Conservation (phyloP, 2,113 vertebrate genomes). For the Perognathus longimembris region DNA sequence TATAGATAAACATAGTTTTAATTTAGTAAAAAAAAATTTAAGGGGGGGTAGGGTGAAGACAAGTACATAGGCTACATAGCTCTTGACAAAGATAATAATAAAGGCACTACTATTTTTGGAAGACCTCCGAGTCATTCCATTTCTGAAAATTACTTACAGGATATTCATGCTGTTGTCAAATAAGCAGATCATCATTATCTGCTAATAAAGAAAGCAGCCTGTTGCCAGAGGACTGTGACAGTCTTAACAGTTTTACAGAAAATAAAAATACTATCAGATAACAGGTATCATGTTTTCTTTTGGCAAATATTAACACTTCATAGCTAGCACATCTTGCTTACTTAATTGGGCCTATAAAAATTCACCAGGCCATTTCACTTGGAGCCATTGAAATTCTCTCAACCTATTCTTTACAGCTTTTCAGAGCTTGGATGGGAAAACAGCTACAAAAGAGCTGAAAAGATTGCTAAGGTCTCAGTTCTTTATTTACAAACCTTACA, state of each 20-base stretch:
- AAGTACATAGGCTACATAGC: not conserved
- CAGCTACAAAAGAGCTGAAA: conserved; percentile 58
- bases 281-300: conserved; percentile 79
- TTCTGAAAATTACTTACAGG: conserved; percentile 59
- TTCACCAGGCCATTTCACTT: conserved; percentile 66
- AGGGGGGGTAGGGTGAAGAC: not conserved
- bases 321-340: conserved; percentile 68
- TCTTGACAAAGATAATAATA: conserved; percentile 50
- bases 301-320: conserved; percentile 75
- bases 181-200: conserved; percentile 71
- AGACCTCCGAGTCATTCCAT: conserved; percentile 28
- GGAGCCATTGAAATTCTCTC: conserved; percentile 70
- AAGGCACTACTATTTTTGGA: conserved; percentile 41
- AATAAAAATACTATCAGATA: conserved; percentile 76
- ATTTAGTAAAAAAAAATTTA: conserved; percentile 28
- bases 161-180: conserved; percentile 63
- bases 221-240: conserved; percentile 75
- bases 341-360: conserved; percentile 75
- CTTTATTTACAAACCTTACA: conserved; percentile 74
- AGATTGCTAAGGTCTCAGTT: conserved; percentile 75
- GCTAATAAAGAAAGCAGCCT: conserved; percentile 53
- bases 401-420: conserved; percentile 73
- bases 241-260: conserved; percentile 76
- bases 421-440: conserved; percentile 35
- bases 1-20: conserved; percentile 1